A percentile compares a stretch with the other conserved stretches of the same genome.
These are phyloP conservation scores for Lottia scabra DNA, from an alignment of 2,888 invertebrate genomes.

Conservation along the genomic window DNA sequence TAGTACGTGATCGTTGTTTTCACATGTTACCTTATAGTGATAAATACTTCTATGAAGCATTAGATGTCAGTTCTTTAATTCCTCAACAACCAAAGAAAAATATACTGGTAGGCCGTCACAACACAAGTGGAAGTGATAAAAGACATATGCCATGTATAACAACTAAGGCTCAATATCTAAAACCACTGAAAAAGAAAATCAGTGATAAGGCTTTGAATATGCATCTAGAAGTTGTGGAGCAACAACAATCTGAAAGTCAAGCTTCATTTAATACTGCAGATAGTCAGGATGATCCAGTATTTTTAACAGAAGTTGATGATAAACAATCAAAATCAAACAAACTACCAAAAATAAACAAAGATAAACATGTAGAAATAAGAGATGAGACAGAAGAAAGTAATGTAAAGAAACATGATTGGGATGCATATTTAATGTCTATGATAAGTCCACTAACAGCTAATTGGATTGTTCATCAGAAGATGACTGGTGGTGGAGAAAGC, in stretches of 20 bases:
- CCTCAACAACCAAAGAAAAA: constrained; percentile 35
- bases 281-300: background rate
- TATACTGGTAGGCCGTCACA: constrained; percentile 51
- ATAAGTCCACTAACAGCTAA: constrained; percentile 65
- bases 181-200: constrained; percentile 53
- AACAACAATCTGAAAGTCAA: background rate
- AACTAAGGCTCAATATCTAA: constrained; percentile 47
- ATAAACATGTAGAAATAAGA: constrained; percentile 2
- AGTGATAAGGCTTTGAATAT: constrained; percentile 51
- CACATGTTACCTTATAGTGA: constrained; percentile 64
- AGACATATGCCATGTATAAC: constrained; percentile 61
- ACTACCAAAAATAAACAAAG: background rate
- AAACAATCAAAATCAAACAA: background rate
- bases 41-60: constrained; percentile 60
- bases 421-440: constrained; percentile 63
- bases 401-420: constrained; percentile 56
- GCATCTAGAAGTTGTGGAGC: constrained; percentile 47
- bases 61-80: constrained; percentile 51
- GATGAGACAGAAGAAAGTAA: constrained; percentile 12
- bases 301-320: constrained; percentile 18
- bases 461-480: constrained; percentile 63
- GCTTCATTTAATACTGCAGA: background rate
- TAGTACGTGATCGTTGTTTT: constrained; percentile 62
- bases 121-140: constrained; percentile 47
- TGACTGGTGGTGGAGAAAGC: constrained; percentile 32